Base-by-base conservation (phyloP, 37 sponge, comb jelly and placozoan species). In the Bolinopsis microptera region DNA sequence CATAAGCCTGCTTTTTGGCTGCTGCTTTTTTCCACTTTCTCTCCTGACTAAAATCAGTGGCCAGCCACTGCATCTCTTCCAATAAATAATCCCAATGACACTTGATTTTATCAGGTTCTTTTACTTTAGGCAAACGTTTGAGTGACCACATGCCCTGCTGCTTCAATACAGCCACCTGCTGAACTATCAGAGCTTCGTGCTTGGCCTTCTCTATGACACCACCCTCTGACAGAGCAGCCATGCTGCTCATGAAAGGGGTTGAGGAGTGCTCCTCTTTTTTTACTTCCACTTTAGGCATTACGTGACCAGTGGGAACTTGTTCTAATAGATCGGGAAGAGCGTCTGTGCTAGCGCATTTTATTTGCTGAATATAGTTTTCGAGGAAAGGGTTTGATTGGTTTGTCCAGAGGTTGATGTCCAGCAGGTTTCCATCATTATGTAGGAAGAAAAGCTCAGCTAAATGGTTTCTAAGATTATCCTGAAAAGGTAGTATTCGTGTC, bases 11-110 rank as follows among this genome's bases (percentile, higher is more conserved):
- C 95, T 96, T 98, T 69, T 75, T 95, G 0, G 96, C 95, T 22
- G 97, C 96, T 69, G 93, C 95, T 35, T 94, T 94, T 76, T 98
- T 98, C 98, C 98, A 98, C 21, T 95, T 94, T 41, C 95, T 90
- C 93, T 98, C 99, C 93, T 98, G 96, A 35, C 83, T 93, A 94
- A 98, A 98, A 80, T 98, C 99, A 34, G 97, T 94, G 0, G 99
- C 96, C 69, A 98, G 93, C 99, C 97, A 98, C 69, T 95, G 94
- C 97, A 98, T 97, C 80, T 98, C 99, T 67, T 98, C 99, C 74
- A 98, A 92, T 27, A 98, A 93, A 75, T 97, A 97, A 69, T 98
- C 97, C 97, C 97, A 97, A 68, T 96, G 97, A 31, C 94, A 94
- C 94, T 97, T 97, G 24, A 35, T 38, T 75, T 95, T 77, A 0